Percentiles rank a stretch among this genome's conserved stretches.
Evolutionary conservation across 2,797 vertebrate species (phyloP).

Genomic region (Schizothorax lantsangensis): DNA sequence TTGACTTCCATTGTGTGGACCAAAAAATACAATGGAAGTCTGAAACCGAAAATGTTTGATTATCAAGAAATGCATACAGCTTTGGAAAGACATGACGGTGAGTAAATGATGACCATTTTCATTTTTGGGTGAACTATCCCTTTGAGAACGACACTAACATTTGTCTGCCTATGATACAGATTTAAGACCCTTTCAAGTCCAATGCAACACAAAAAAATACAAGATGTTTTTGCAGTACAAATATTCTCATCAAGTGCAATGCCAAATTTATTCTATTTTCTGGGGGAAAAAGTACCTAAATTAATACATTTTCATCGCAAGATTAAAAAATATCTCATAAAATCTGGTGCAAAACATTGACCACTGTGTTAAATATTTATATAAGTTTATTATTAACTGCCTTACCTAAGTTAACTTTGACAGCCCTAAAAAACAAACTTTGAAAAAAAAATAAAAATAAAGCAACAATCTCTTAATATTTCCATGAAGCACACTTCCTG

Average conservation of each 20-base stretch:
- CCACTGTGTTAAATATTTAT: neutral
- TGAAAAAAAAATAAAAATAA: neutral
- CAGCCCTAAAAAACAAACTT: neutral
- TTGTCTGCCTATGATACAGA: neutral
- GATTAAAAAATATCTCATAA: neutral
- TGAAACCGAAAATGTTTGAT: neutral
- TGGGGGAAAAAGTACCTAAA: neutral
- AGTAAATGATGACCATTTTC: neutral
- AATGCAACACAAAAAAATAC: neutral
- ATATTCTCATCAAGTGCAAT: neutral
- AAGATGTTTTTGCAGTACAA: neutral
- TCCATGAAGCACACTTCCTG: neutral
- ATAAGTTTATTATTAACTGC: too few relatives aligned
- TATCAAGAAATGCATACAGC: neutral
- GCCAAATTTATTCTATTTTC: neutral
- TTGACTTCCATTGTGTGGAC: neutral
- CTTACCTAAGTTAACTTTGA: too few relatives aligned
- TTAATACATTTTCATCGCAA: neutral
- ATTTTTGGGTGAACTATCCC: neutral
- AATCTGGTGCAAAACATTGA: neutral
- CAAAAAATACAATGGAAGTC: neutral
- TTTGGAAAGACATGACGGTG: neutral
- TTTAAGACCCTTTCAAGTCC: neutral
- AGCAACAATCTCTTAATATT: too few relatives aligned
- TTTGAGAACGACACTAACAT: neutral